A percentile compares a stretch with the other conserved stretches of the same genome.
These are phyloP conservation scores for Heliconius hermathena DNA, from an alignment of 1,140 invertebrate species.

Conservation along the genomic window DNA sequence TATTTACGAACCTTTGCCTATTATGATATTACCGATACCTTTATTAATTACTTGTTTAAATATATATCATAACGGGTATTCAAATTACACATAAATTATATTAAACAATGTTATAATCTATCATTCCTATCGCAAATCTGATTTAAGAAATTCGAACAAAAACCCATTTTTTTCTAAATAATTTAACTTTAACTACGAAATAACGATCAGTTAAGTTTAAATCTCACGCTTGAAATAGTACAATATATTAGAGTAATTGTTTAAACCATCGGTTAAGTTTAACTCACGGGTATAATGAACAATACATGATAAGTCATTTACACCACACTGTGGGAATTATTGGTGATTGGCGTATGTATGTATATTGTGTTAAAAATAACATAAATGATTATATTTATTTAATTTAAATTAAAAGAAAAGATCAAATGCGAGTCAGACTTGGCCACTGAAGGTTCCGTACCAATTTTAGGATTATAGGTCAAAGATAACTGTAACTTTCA, in stretches of 20 bases:
- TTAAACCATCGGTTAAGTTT: conserved; percentile 12
- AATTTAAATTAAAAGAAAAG: neutral
- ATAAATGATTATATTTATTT: neutral
- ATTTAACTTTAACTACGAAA: neutral
- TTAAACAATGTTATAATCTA: neutral
- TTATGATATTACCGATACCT: neutral
- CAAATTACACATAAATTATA: neutral
- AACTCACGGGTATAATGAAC: conserved; percentile 5
- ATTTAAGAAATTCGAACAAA: neutral
- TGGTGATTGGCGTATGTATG: neutral
- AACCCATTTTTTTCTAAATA: neutral
- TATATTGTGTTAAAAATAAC: neutral
- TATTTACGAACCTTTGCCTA: no score
- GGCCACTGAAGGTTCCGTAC: no score
- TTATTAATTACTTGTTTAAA: neutral
- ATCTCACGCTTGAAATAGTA: conserved; percentile 14
- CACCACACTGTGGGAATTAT: neutral
- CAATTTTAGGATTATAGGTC: no score
- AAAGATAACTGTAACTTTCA: no score
- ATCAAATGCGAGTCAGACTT: no score
- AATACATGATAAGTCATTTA: neutral
- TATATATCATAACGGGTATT: neutral
- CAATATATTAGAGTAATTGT: conserved; percentile 14
- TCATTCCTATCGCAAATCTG: neutral
- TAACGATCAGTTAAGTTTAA: conserved; percentile 5